Evolutionary conservation across 2,797 vertebrate species (phyloP).

Genomic region (Macropus fuliginosus): DNA sequence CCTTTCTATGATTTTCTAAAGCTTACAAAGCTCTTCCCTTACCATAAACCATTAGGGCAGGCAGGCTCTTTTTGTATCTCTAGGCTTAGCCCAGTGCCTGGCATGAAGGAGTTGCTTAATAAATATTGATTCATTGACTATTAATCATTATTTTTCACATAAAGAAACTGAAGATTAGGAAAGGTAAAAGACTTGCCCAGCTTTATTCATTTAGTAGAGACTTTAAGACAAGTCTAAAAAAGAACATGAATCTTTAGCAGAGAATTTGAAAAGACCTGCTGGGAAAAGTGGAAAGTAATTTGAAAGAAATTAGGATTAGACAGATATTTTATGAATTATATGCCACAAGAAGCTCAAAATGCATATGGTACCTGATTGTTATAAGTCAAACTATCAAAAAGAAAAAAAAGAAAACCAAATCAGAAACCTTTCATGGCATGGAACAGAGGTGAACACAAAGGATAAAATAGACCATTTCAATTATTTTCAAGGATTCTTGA

Average conservation of each 20-base stretch:
- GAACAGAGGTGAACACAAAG: not conserved
- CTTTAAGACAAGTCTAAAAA: not conserved
- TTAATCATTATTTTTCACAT: not conserved
- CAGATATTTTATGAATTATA: not conserved
- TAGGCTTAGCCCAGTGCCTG: not conserved
- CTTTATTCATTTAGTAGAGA: not conserved
- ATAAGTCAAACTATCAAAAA: not conserved
- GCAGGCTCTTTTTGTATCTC: not conserved
- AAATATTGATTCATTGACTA: not conserved
- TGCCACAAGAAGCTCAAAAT: not conserved
- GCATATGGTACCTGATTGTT: not conserved
- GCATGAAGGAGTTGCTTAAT: not conserved
- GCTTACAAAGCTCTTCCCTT: not conserved
- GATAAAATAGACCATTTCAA: not conserved
- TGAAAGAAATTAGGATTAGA: not conserved
- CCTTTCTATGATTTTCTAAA: not conserved
- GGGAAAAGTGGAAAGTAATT: not conserved
- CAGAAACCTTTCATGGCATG: not conserved
- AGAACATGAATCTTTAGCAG: not conserved
- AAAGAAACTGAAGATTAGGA: not conserved
- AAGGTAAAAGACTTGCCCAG: not conserved
- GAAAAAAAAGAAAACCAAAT: not conserved
- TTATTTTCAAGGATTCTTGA: not conserved
- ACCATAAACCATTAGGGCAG: not conserved
- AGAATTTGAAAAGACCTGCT: not conserved